These are phyloP conservation scores for Mimumesa dahlbomi DNA, from an alignment of 2,888 invertebrate species.

Conservation along the genomic window DNA sequence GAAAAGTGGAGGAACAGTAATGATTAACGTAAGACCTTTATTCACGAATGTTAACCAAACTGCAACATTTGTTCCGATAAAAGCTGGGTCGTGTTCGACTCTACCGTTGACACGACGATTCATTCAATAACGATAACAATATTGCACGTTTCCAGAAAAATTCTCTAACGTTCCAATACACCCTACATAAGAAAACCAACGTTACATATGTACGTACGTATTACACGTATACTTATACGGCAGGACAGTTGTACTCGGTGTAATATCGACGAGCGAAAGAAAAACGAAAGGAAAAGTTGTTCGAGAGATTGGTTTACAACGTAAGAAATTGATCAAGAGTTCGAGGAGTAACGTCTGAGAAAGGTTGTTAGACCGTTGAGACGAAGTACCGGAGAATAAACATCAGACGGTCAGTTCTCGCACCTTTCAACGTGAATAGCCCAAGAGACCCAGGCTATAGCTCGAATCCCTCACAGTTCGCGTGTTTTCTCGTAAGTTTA, in stretches of 20 bases:
- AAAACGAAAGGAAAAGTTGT: too few relatives aligned
- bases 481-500: constrained; percentile 70
- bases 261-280: background rate
- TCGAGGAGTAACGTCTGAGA: constrained; percentile 30
- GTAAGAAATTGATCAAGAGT: constrained; percentile 38
- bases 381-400: constrained; percentile 59
- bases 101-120: too few relatives aligned
- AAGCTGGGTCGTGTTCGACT: too few relatives aligned
- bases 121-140: too few relatives aligned
- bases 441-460: constrained; percentile 40
- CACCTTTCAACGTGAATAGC: constrained; percentile 61
- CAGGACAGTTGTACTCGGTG: too few relatives aligned
- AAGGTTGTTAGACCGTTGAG: constrained; percentile 25
- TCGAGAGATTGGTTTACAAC: constrained; percentile 8
- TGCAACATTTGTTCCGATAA: constrained; percentile 2
- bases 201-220: too few relatives aligned
- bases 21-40: constrained; percentile 36
- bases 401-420: constrained; percentile 57
- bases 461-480: constrained; percentile 59
- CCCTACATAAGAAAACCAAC: too few relatives aligned
- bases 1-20: background rate
- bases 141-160: too few relatives aligned
- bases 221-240: too few relatives aligned
- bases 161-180: too few relatives aligned
- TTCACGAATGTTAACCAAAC: constrained; percentile 32